phyloP scores from a whole-genome alignment of 2,888 invertebrate genomes.

The Microplitis deprimator region DNA sequence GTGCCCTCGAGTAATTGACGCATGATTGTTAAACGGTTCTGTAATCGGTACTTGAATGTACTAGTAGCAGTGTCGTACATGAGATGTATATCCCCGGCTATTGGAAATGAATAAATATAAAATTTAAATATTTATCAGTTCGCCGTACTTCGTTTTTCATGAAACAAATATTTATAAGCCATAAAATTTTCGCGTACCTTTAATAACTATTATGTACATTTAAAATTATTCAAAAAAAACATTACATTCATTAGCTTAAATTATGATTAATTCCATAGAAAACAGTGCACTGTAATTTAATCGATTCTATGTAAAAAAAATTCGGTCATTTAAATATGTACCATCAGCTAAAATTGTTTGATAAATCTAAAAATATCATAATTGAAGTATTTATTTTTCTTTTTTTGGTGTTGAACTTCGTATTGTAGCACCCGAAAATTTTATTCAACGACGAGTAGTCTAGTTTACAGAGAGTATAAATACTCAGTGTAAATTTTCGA shows the following conservation, averaged over 20 bases:
- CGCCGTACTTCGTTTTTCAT: background rate
- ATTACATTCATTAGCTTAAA: background rate
- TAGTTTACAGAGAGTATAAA: slow-evolving; percentile 45
- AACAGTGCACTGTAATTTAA: background rate
- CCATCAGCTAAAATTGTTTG: background rate
- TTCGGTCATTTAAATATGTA: too few species aligned
- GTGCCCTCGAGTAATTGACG: slow-evolving; percentile 12
- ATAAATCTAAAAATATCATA: background rate
- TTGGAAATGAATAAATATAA: background rate
- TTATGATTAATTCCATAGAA: background rate
- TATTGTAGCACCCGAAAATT: background rate
- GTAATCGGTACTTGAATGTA: slow-evolving; percentile 43
- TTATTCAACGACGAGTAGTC: background rate
- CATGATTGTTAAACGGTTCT: slow-evolving; percentile 49
- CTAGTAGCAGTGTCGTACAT: background rate
- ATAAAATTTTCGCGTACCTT: too few species aligned
- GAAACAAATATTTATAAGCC: background rate
- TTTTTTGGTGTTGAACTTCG: background rate
- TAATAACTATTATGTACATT: too few species aligned
- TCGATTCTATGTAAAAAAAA: too few species aligned
- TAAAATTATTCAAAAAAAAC: background rate
- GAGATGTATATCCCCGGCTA: background rate
- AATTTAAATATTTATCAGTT: background rate
- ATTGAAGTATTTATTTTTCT: background rate
- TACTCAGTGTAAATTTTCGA: slow-evolving; percentile 51